These are phyloP conservation scores for Lithophane semibrunnea DNA, from an alignment of 2,888 invertebrate genomes.

Conservation along the genomic window DNA sequence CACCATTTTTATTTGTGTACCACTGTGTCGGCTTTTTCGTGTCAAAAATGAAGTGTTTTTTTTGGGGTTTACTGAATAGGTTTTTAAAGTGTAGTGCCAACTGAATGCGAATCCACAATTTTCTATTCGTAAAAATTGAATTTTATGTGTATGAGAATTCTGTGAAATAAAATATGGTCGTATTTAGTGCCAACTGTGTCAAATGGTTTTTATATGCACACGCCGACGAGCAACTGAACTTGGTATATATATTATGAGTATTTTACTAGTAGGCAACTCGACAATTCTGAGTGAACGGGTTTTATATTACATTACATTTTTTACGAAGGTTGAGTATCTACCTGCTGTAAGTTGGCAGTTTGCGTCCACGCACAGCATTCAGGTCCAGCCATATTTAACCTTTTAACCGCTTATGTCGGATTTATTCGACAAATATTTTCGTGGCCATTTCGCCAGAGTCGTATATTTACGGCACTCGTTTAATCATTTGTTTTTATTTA, in stretches of 20 bases:
- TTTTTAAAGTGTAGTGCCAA: constrained; percentile 33
- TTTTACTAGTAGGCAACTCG: not conserved
- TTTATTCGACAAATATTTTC: too few species aligned
- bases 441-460: too few species aligned
- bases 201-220: constrained; percentile 19
- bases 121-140: constrained; percentile 16
- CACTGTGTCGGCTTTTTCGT: constrained; percentile 56
- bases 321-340: too few species aligned
- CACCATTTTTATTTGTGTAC: constrained; percentile 51
- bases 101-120: constrained; percentile 38
- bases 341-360: not conserved
- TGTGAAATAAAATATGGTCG: not conserved
- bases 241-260: not conserved
- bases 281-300: not conserved
- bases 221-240: not conserved
- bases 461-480: too few species aligned
- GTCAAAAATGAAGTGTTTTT: constrained; percentile 51
- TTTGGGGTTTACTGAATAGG: constrained; percentile 30
- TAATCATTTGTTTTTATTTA: too few species aligned
- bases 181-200: constrained; percentile 4
- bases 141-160: constrained; percentile 14
- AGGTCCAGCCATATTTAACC: not conserved
- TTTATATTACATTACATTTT: not conserved
- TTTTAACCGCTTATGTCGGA: too few species aligned
- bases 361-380: not conserved